Evolutionary conservation across 2,113 vertebrate species (phyloP).

Genomic region (Pygoscelis adeliae): DNA sequence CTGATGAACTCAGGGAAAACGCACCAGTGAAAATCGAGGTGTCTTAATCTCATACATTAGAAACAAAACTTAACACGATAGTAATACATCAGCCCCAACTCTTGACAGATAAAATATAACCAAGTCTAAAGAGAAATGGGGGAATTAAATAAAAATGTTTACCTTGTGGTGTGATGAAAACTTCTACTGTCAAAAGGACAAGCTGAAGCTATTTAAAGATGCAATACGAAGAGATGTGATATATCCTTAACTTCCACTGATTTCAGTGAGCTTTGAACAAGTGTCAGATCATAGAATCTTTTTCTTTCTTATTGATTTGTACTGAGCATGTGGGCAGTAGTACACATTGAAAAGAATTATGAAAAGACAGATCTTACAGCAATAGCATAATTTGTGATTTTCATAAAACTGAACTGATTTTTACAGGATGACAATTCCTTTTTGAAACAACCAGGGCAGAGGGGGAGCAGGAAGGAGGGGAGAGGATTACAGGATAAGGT

Average conservation of each 20-base stretch:
- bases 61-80: background rate
- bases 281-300: background rate
- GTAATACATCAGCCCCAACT: background rate
- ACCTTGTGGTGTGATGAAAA: background rate
- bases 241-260: background rate
- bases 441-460: background rate
- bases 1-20: background rate
- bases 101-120: background rate
- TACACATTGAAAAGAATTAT: background rate
- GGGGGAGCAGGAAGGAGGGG: background rate
- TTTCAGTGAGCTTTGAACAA: background rate
- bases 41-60: background rate
- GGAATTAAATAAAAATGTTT: background rate
- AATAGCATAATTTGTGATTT: background rate
- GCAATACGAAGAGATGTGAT: background rate
- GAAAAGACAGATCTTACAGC: background rate
- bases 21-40: background rate
- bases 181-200: background rate
- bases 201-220: background rate
- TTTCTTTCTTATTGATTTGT: background rate
- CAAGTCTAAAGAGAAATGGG: background rate
- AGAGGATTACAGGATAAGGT: background rate
- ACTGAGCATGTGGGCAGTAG: background rate
- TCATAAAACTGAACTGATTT: background rate
- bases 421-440: background rate